Conservation (phyloP, 1,140 invertebrate species). For the Temnothorax curvispinosus region DNA sequence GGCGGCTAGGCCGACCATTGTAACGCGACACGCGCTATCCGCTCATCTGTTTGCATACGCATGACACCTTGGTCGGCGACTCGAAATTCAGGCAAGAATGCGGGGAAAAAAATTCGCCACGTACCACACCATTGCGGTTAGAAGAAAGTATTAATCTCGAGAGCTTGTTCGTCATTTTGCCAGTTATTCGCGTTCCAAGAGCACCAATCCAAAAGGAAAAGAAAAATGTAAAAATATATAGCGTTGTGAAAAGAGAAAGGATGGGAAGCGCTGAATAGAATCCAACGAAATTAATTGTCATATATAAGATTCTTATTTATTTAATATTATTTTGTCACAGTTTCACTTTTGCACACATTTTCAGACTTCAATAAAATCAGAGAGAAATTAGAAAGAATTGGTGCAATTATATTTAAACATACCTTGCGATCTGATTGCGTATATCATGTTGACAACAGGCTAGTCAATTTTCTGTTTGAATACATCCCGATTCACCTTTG, state of each 20-base stretch:
- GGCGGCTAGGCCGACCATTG: conserved; percentile 20
- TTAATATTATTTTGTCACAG: too few species aligned
- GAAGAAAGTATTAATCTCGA: background rate
- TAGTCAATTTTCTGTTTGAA: background rate
- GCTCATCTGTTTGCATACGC: conserved; percentile 29
- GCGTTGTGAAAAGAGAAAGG: background rate
- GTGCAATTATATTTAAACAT: too few species aligned
- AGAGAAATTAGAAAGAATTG: background rate
- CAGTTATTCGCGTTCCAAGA: too few species aligned
- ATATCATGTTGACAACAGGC: background rate
- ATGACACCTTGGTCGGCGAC: background rate
- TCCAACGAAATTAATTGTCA: background rate
- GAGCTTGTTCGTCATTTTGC: background rate
- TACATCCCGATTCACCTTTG: background rate
- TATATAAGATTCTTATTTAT: background rate
- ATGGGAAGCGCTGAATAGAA: background rate
- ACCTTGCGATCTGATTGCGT: background rate
- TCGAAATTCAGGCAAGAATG: background rate
- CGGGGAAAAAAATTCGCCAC: background rate
- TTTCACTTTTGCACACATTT: background rate
- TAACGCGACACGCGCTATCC: conserved; percentile 61
- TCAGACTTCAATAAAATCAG: background rate
- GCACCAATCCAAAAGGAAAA: background rate
- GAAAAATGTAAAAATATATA: background rate
- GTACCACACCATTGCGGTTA: background rate